Base-by-base conservation (phyloP, 2,888 invertebrate genomes). In the Platycheirus rosarum region DNA sequence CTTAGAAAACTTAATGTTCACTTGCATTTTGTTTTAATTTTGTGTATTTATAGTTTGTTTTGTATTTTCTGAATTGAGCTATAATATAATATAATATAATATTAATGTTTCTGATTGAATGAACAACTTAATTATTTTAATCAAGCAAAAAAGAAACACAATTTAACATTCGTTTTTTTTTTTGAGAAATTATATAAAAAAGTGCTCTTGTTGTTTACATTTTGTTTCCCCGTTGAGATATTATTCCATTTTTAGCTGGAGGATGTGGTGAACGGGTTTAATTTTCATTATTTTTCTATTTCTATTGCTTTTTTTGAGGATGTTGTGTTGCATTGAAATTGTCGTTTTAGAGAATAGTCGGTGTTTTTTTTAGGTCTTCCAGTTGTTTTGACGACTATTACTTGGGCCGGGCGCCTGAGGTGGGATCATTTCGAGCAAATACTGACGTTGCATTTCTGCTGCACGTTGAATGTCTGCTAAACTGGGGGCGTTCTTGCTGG, bases 351-450 rank as follows among this genome's bases (percentile, higher is more conserved):
- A 29, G 37, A 37, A 53, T 7, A 8, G 29, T 26, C 32, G 13
- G 23, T n/a, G 16, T 1, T 55, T 29, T 42, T 82, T 85, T 88
- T 89, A 91, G 85, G 91, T 90, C 87, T 91, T 91, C 91, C 91
- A 91, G 79, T 91, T 91, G 73, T 91, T 91, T 84, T 91, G 91
- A 76, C 91, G 90, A 87, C 88, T 90, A 70, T 88, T 90, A 80
- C 89, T 90, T 51, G 90, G 88, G 68, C 89, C 90, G 40, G 90
- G 88, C 85, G 89, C 87, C 86, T 87, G 90, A 18, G 89, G 93
- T 70, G 97, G 97, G 88, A 98, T 97, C 97, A 98, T 97, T 91
- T 98, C 98, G 84, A 98, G 93, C 88, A 98, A 93, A 92, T 98
- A 98, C 92, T 98, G 98, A 70, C 98, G 93, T 92, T 98, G 98